A percentile compares a stretch with the other conserved stretches of the same genome.
Evolutionary conservation across 2,797 vertebrate genomes (phyloP).

Genomic region (Melanotaenia maccullochi): DNA sequence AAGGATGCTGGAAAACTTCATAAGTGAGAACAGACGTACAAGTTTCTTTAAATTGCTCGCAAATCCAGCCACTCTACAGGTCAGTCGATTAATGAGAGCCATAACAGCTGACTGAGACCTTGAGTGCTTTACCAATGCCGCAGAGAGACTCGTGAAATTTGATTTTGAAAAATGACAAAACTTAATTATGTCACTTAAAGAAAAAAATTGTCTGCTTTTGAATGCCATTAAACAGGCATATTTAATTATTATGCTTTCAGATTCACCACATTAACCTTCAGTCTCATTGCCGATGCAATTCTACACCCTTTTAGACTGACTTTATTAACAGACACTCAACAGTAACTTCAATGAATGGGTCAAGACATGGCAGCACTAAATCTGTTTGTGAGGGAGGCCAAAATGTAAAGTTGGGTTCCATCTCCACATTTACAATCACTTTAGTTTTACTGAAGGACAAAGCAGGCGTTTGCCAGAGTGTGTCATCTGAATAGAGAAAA

Average conservation of each 20-base stretch:
- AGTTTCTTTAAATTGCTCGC: not conserved
- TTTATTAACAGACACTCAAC: not conserved
- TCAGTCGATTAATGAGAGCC: not conserved
- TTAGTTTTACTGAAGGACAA: constrained; percentile 17
- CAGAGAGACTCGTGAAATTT: not conserved
- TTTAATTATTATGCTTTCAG: constrained; percentile 9
- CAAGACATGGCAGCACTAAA: not conserved
- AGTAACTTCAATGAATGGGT: not conserved
- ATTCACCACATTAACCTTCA: not conserved
- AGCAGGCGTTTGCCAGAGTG: constrained; percentile 1
- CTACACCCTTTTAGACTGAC: not conserved
- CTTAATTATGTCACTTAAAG: not conserved
- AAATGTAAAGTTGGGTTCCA: constrained; percentile 9
- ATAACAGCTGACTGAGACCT: not conserved
- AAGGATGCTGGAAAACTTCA: not conserved
- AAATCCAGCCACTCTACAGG: not conserved
- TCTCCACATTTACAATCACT: constrained; percentile 31
- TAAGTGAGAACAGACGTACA: not conserved
- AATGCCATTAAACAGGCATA: not conserved
- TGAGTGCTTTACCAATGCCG: accelerated
- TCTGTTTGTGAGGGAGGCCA: constrained; percentile 8
- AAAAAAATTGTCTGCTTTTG: constrained; percentile 1
- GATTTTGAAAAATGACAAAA: not conserved
- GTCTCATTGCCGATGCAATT: not conserved
- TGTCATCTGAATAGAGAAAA: constrained; percentile 8